These are phyloP conservation scores for Macroglossus sobrinus DNA, from an alignment of 2,113 vertebrate species.

Conservation along the genomic window DNA sequence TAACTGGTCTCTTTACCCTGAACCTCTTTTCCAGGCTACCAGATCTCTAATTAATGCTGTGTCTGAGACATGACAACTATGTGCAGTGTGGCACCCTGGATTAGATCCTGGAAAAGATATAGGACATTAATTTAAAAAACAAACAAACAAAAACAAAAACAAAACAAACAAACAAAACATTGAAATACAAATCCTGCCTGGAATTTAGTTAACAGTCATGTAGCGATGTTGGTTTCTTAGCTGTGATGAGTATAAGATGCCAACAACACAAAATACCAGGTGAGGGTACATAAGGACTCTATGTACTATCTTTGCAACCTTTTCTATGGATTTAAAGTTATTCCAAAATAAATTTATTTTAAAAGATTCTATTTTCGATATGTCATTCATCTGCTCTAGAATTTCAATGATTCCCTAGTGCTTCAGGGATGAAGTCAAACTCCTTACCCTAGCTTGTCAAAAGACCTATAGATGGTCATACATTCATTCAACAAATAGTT, in stretches of 20 bases:
- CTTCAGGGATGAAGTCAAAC: background rate
- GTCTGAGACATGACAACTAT: background rate
- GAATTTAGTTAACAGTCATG: background rate
- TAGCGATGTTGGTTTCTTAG: background rate
- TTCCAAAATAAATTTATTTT: background rate
- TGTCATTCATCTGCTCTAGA: background rate
- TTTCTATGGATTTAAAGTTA: background rate
- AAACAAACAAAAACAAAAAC: too few species aligned
- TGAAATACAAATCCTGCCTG: background rate
- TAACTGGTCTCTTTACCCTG: background rate
- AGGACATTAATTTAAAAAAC: background rate
- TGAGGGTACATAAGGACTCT: too few species aligned
- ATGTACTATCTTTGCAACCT: background rate
- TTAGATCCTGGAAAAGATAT: background rate
- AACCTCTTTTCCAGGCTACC: background rate
- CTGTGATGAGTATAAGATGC: background rate
- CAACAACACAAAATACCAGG: background rate
- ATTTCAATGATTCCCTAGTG: background rate
- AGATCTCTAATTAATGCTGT: background rate
- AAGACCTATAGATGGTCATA: background rate
- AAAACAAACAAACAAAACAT: background rate
- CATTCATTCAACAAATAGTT: background rate
- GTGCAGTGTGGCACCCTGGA: background rate
- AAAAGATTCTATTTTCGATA: background rate
- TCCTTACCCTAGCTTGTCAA: background rate